Conservation (phyloP, 2,113 vertebrate genomes). For the Cinclus cinclus region DNA sequence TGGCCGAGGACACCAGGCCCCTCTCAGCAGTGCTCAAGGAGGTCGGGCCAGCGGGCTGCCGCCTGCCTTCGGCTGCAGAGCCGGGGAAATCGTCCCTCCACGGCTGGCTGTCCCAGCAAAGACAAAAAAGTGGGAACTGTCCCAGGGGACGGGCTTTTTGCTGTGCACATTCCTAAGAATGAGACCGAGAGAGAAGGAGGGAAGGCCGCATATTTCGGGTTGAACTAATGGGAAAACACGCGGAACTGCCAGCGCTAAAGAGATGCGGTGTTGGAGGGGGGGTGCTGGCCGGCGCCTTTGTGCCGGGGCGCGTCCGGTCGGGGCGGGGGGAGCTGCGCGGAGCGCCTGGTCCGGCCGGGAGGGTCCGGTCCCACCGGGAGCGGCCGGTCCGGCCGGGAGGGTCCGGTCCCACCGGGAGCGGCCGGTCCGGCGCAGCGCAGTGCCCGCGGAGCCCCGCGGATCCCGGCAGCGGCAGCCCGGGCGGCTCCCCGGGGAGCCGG, state of each 20-base stretch:
- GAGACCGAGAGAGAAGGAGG: neutral
- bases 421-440: neutral
- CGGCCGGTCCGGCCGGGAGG: no score
- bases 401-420: no score
- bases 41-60: neutral
- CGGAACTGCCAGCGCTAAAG: neutral
- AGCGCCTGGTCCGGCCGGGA: neutral
- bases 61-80: neutral
- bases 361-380: no score
- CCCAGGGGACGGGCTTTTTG: no score
- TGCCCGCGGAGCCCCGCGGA: neutral
- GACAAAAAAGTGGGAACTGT: rapidly evolving
- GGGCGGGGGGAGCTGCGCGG: neutral
- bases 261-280: neutral
- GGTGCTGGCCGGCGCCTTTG: neutral
- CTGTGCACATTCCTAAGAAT: neutral
- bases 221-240: neutral
- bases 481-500: neutral
- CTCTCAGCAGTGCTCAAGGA: neutral
- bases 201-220: rapidly evolving
- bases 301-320: neutral
- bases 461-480: neutral
- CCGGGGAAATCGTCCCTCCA: neutral
- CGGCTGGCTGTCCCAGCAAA: neutral
- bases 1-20: neutral